Base-by-base conservation (phyloP, 2,113 vertebrate species). In the Microcebus murinus region DNA sequence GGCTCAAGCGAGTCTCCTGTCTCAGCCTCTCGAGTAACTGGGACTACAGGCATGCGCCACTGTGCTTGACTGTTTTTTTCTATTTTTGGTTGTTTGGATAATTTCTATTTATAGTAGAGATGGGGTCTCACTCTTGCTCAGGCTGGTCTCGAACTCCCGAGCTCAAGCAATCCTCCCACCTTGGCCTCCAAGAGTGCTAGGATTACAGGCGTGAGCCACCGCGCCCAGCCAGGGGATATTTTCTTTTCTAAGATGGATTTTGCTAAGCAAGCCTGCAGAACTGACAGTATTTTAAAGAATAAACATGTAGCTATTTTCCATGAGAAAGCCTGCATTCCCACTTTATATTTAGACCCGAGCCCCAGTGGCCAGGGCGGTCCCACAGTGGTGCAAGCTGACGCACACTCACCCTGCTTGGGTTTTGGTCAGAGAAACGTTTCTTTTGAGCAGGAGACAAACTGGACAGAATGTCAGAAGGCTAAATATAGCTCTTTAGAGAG, bases 401-500 rank as follows among this genome's bases (percentile, higher is more conserved):
- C 83, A 48, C 81, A 63, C 29, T 61, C 67, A 20, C 0, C 1
- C 59, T 12, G 27, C 50, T 65, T 29, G 84, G 57, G 45, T 73
- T 65, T 65, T 76, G 36, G 67, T 92, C 57, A 76, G 55, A 67
- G 57, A 68, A 77, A 91, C 74, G 48, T 83, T 80, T 94, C 77
- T 87, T 92, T 73, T 67, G 82, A 93, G 95, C 57, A 92, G 67
- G 67, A 84, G 71, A 52, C 93, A 73, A 87, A 91, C 92, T 92
- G 92, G 89, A 92, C 82, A 87, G 91, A 95, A 83, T 59, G 91
- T 83, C 94, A 95, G 89, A 59, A 95, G 68, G 42, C 96, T 97
- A 97, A 97, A 97, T 93, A 97, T 96, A 97, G 87, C 81, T 55
- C 77, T 76, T 61, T 10, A 48, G 65, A 73, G 90, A 94, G 73